Conservation (phyloP, 2,888 invertebrate genomes). For the Tenthredo scrophulariae region DNA sequence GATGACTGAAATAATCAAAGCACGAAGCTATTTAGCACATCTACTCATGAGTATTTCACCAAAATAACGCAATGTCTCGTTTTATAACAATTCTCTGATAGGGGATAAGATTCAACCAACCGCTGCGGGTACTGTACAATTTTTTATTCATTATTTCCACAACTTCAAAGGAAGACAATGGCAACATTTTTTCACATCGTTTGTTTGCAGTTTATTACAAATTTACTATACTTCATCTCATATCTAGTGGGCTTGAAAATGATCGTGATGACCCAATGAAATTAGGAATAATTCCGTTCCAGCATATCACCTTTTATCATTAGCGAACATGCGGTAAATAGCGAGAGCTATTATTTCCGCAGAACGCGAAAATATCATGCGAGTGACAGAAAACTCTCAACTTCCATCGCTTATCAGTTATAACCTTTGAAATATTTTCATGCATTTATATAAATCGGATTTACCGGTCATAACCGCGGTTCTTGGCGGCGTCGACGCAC, state of each 20-base stretch:
- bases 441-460: constrained; percentile 64
- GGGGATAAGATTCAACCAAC: neutral
- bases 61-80: neutral
- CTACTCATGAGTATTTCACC: neutral
- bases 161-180: neutral
- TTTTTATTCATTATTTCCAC: neutral
- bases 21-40: neutral
- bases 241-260: neutral
- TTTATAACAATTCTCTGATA: neutral
- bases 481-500: constrained; percentile 62
- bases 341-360: constrained; percentile 1
- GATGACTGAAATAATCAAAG: constrained; percentile 25
- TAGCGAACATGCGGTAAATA: neutral
- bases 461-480: constrained; percentile 70
- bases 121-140: neutral
- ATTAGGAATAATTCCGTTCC: neutral
- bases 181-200: neutral
- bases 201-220: neutral
- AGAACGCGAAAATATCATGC: constrained; percentile 61
- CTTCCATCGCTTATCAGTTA: constrained; percentile 50
- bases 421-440: constrained; percentile 69
- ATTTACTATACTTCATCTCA: neutral
- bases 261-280: neutral
- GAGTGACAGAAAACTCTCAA: constrained; percentile 72
- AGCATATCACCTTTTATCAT: neutral